A percentile compares a stretch with the other conserved stretches of the same genome.
These are phyloP conservation scores for Diachasmimorpha longicaudata DNA, from an alignment of 1,140 invertebrate genomes.

Conservation along the genomic window DNA sequence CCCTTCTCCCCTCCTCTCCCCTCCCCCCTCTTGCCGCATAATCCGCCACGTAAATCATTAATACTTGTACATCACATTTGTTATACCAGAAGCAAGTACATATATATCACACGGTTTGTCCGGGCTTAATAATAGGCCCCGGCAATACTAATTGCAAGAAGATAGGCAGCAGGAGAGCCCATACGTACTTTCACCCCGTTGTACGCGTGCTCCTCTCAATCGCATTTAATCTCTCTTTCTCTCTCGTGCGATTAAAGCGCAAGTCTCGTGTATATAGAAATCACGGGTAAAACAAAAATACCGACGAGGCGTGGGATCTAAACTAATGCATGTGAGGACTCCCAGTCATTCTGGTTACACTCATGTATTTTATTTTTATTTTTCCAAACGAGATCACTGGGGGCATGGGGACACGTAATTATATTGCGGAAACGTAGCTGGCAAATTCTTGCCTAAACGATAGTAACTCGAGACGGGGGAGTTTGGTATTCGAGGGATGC, in stretches of 20 bases:
- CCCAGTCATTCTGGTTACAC: neutral
- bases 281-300: neutral
- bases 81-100: neutral
- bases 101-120: constrained; percentile 23
- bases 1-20: neutral
- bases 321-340: neutral
- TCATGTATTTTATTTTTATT: neutral
- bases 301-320: constrained; percentile 20
- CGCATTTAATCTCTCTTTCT: constrained; percentile 23
- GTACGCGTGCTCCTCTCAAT: constrained; percentile 2
- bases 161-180: constrained; percentile 16
- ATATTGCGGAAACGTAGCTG: constrained; percentile 16
- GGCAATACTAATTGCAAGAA: constrained; percentile 30
- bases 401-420: constrained; percentile 16
- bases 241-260: constrained; percentile 19
- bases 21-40: neutral
- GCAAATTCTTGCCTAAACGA: constrained; percentile 27
- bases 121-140: constrained; percentile 27
- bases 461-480: neutral
- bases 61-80: neutral
- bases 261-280: neutral
- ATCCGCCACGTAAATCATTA: neutral
- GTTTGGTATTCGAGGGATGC: constrained; percentile 19
- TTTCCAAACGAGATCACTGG: neutral
- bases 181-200: constrained; percentile 30